Evolutionary conservation across 2,888 invertebrate genomes (phyloP), one percentile per base, ranked within the genome.

Genomic region (Cecidostiba fungosa): DNA sequence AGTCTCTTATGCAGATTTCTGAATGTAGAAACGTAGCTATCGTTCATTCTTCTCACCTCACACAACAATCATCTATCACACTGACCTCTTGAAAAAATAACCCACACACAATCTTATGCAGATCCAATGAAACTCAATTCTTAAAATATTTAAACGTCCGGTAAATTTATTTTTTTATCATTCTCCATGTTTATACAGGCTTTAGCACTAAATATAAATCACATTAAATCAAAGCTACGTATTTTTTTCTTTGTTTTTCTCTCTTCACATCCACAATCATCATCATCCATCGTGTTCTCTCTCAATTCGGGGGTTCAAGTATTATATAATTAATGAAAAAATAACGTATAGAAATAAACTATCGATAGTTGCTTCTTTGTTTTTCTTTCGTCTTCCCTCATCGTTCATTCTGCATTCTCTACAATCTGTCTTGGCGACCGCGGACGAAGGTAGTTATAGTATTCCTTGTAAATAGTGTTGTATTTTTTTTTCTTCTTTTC

Each of bases 271-370:
- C 74, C 43, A 72, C 43, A 26, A 43, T 72, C 29, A 66, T 77
- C 6, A 47, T 84, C 50, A 66, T 73, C 29, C 47, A 26, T 73
- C n/a, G 23, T 73, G 90, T 91, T 89, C 87, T 83, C 90, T 86
- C 88, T 89, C 89, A 88, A 90, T 89, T 91, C 87, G 88, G 88
- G 87, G 89, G 89, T 26, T 70, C 39, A 69, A 79, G 54, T 59
- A 54, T 70, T 50, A 70, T 50, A 81, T 29, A 66, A 81, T 84
- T 90, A 91, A 91, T 92, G 91, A 91, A 92, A 92, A 92, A 92
- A 92, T 92, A 92, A 91, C 90, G 89, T 92, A 91, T 90, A 91
- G 90, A 92, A 92, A 92, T 92, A 92, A 92, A 92, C 92, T 92
- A 91, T 92, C 90, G 91, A 91, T 90, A 92, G 90, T 59, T 85